Conservation (phyloP, 2,113 vertebrate genomes). For the Taxidea taxus region DNA sequence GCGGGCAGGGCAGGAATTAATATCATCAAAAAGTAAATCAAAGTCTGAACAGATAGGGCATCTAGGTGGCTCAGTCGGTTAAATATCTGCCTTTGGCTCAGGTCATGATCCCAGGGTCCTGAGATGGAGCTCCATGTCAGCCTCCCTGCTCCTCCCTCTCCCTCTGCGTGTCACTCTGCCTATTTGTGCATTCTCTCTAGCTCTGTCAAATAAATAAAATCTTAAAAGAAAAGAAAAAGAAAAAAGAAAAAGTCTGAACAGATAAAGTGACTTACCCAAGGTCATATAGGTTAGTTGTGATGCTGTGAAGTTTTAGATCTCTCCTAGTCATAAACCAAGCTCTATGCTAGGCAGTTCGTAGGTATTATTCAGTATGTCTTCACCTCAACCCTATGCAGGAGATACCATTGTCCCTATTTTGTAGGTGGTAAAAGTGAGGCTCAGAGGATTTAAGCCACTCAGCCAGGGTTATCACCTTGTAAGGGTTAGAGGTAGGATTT, state of each 20-base stretch:
- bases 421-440: neutral
- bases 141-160: too few relatives aligned
- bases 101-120: too few relatives aligned
- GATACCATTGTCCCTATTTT: neutral
- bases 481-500: neutral
- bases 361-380: neutral
- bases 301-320: neutral
- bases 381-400: rapidly evolving
- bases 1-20: neutral
- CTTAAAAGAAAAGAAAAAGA: neutral
- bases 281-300: neutral
- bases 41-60: neutral
- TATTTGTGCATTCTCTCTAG: too few relatives aligned
- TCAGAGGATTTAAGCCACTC: neutral
- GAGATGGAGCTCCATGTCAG: too few relatives aligned
- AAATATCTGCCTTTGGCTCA: neutral
- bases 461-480: neutral
- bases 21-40: neutral
- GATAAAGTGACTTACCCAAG: neutral
- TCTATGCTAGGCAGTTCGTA: neutral
- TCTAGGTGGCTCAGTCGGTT: neutral
- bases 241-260: neutral
- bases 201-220: neutral
- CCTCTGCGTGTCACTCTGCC: too few relatives aligned
- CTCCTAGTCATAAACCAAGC: neutral